Base-by-base conservation (phyloP, 2,797 vertebrate species). In the Sebastes nivosus region DNA sequence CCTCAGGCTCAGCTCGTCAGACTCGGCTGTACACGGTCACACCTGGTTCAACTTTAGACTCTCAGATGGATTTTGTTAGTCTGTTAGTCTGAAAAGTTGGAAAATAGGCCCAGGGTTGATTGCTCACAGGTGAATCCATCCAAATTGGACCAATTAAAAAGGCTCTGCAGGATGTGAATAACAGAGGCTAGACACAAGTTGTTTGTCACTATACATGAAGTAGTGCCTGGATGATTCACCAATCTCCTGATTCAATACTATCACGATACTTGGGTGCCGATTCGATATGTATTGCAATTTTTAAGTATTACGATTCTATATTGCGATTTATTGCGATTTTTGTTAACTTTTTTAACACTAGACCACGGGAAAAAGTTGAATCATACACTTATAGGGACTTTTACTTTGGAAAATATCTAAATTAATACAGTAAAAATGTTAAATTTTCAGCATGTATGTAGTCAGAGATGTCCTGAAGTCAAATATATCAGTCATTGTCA, bases 181-280 rank as follows among this genome's bases (percentile, higher is more conserved):
- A 60, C 7, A 1, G 25, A 72, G 27, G 6, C 22, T 55, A 46
- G 3, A 72, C 13, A 32, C 10, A 0, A n/a, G 50, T 52, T 52
- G 18, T 52, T 52, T n/a, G 0, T 52, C 50, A 52, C 50, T 9
- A 50, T 20, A n/a, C 46, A 50, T 46, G 42, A 46, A 46, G 42
- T 18, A 38, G 1, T 16, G 42, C 42, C 18, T 6, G 42, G 16
- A 46, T 0, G 16, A 46, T 46, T 0, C 42, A 46, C 42, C 42
- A 0, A 46, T 18, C 50, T 52, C 50, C 50, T 52, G 50, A 52
- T 52, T 46, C 42, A 0, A 46, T 46, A 46, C 16, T 7, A 46
- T 46, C 42, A 46, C 16, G 5, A 46, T 18, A 46, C 42, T 46
- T 46, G 2, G 14, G 14, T 42, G 13, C 2, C 6, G 38, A 42